Evolutionary conservation across 2,113 vertebrate genomes (phyloP).

Genomic region (Pavo muticus): DNA sequence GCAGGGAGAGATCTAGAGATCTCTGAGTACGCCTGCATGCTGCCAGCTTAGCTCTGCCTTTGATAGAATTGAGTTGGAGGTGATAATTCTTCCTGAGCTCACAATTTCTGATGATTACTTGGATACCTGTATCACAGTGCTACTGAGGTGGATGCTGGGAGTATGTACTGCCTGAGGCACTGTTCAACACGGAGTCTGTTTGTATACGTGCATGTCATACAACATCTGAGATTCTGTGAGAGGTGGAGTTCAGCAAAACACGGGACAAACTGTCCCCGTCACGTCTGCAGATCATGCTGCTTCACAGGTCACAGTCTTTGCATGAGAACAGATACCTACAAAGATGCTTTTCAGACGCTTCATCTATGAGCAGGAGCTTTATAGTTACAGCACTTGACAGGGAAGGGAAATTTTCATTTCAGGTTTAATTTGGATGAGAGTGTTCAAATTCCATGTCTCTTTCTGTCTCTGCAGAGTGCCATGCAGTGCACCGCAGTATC

Average conservation of each 20-base stretch:
- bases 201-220: accelerated
- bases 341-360: neutral
- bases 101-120: neutral
- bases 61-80: neutral
- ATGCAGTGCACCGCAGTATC: accelerated
- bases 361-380: neutral
- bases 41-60: neutral
- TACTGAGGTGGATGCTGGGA: neutral
- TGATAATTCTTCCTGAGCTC: neutral
- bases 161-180: neutral
- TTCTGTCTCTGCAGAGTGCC: neutral
- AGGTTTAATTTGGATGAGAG: neutral
- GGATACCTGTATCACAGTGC: neutral
- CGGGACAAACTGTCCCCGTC: neutral
- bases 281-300: neutral
- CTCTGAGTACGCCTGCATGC: neutral
- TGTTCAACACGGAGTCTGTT: neutral
- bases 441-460: neutral
- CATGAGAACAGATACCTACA: neutral
- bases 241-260: neutral
- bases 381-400: neutral
- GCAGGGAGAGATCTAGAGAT: neutral
- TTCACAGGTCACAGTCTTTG: neutral
- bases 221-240: neutral
- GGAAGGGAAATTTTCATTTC: neutral